phyloP scores from a whole-genome alignment of 2,797 vertebrate species.

The Pelochelys cantorii region DNA sequence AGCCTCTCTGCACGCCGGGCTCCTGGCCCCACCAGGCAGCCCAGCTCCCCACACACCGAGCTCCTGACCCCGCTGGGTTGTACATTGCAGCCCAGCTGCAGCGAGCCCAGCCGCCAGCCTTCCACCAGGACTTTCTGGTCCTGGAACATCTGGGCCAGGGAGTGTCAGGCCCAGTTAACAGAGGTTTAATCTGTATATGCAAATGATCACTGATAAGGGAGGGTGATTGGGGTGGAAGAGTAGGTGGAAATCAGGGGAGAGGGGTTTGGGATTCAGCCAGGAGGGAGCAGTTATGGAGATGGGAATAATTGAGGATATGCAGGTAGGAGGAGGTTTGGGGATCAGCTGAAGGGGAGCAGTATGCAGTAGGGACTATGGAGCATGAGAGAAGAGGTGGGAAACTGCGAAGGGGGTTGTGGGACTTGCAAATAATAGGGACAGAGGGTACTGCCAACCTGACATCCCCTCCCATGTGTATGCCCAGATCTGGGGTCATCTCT shows the following conservation, averaged over 20 bases:
- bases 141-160: too few species aligned
- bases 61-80: too few species aligned
- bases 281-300: not conserved
- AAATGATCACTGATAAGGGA: not conserved
- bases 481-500: not conserved
- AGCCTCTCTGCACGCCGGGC: too few species aligned
- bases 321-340: not conserved
- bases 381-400: not conserved
- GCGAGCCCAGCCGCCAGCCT: too few species aligned
- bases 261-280: not conserved
- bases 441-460: not conserved
- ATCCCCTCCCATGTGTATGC: not conserved
- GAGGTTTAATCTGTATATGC: not conserved
- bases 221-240: not conserved
- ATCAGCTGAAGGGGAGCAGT: not conserved
- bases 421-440: not conserved
- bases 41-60: too few species aligned
- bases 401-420: not conserved
- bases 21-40: too few species aligned
- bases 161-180: too few species aligned
- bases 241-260: not conserved
- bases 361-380: not conserved
- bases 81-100: too few species aligned
- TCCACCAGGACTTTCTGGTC: too few species aligned
- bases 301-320: not conserved